Evolutionary conservation across 2,113 vertebrate species (phyloP).

Genomic region (Austrofundulus limnaeus): DNA sequence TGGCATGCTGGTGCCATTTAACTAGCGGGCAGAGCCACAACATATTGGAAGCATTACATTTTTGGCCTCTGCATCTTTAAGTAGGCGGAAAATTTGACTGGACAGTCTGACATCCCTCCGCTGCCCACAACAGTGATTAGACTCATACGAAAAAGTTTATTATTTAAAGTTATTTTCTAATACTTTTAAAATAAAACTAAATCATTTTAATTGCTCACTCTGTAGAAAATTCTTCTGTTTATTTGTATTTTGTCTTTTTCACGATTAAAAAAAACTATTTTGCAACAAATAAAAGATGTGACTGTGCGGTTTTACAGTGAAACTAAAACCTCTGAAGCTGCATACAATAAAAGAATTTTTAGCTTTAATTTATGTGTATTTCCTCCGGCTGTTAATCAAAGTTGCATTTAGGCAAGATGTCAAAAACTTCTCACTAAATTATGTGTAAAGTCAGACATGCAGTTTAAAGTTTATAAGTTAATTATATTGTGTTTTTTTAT

Average conservation of each 20-base stretch:
- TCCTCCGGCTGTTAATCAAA: not conserved
- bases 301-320: not conserved
- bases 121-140: not conserved
- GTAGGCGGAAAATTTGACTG: not conserved
- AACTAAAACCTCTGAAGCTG: not conserved
- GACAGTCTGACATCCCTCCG: not conserved
- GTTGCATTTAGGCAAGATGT: not conserved
- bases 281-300: not conserved
- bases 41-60: not conserved
- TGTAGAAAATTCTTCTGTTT: not conserved
- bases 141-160: not conserved
- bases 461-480: not conserved
- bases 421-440: not conserved
- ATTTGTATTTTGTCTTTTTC: not conserved
- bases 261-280: not conserved
- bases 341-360: not conserved
- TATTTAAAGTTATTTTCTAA: not conserved
- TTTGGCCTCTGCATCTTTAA: constrained; percentile 5
- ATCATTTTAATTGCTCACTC: not conserved
- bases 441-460: not conserved
- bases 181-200: too few relatives aligned
- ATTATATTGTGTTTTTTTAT: not conserved
- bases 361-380: not conserved
- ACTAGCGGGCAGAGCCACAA: constrained; percentile 2
- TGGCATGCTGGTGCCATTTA: not conserved